Evolutionary conservation across 2,113 vertebrate genomes (phyloP).

Genomic region (mouse (Mus musculus)): GRCm39 chr2:124735501-124736000

Average conservation of each 20-base stretch:
- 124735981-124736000: background rate
- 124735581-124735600: background rate
- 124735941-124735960: background rate
- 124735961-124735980: background rate
- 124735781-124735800: background rate
- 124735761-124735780: background rate
- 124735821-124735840: slow-evolving; percentile 1
- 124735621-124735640: background rate
- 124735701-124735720: background rate
- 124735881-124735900: background rate
- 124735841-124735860: background rate
- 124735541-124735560: slow-evolving; percentile 19
- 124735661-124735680: background rate
- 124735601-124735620: background rate
- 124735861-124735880: background rate
- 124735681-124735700: background rate
- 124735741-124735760: background rate
- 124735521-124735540: background rate
- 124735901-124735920: background rate
- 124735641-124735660: background rate
- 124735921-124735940: background rate
- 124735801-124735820: background rate
- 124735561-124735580: slow-evolving; percentile 26
- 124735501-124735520: background rate
- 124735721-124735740: background rate